phyloP scores from a whole-genome alignment of 2,888 invertebrate genomes.

The Bhutanitis thaidina region DNA sequence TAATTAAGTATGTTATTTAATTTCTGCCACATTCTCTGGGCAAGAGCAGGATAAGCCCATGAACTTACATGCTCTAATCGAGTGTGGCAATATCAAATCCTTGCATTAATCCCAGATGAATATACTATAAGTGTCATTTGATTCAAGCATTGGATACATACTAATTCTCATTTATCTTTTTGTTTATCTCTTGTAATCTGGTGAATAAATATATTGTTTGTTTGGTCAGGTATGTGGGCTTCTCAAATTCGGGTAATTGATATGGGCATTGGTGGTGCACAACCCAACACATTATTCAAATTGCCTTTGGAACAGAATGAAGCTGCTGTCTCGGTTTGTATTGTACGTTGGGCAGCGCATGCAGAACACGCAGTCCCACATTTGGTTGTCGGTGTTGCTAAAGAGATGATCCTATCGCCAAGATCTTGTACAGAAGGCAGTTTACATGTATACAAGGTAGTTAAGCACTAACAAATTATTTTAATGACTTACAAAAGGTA shows the following conservation, averaged over 20 bases:
- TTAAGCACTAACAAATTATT: no score
- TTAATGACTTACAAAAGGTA: no score
- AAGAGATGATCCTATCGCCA: constrained; percentile 94
- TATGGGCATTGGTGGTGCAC: constrained; percentile 80
- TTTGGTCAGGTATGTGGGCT: constrained; percentile 92
- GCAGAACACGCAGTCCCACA: constrained; percentile 68
- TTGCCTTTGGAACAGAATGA: constrained; percentile 96
- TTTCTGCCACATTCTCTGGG: constrained; percentile 72
- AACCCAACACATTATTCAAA: constrained; percentile 87
- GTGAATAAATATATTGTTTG: no score
- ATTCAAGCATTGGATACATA: constrained; percentile 71
- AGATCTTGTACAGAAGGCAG: constrained; percentile 90
- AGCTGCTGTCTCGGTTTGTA: constrained; percentile 93
- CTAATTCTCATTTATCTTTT: no score
- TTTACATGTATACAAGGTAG: constrained; percentile 90
- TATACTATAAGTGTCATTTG: constrained; percentile 66
- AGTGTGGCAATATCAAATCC: constrained; percentile 68
- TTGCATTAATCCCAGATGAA: constrained; percentile 75
- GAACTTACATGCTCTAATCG: constrained; percentile 72
- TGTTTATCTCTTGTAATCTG: no score
- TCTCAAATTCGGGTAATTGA: constrained; percentile 93
- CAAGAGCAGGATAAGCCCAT: constrained; percentile 62
- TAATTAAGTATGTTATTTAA: background rate
- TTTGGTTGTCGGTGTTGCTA: constrained; percentile 94
- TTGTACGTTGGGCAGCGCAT: constrained; percentile 87